Conservation (phyloP, 2,888 invertebrate species). For the Nomada fabriciana region DNA sequence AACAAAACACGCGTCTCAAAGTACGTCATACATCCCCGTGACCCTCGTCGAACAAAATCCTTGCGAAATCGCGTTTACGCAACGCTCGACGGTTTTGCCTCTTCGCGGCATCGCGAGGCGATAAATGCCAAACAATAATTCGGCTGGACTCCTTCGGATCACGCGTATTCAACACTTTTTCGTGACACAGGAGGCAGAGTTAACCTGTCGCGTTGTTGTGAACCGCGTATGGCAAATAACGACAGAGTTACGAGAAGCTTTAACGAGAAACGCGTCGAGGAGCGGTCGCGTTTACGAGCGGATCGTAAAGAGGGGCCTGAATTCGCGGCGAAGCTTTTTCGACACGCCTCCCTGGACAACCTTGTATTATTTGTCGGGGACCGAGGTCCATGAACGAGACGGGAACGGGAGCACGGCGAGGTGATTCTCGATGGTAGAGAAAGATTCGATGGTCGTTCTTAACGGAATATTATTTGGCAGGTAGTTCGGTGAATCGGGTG, state of each 20-base stretch:
- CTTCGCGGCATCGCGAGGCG: slow-evolving; percentile 1
- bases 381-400: background rate
- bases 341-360: slow-evolving; percentile 45
- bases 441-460: background rate
- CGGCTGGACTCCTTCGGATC: background rate
- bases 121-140: slow-evolving; percentile 20
- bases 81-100: background rate
- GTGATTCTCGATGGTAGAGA: background rate
- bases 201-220: slow-evolving; percentile 36
- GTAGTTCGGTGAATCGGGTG: slow-evolving; percentile 7
- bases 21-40: background rate
- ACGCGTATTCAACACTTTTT: background rate
- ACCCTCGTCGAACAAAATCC: background rate
- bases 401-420: slow-evolving; percentile 9
- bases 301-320: slow-evolving; percentile 57
- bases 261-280: slow-evolving; percentile 57
- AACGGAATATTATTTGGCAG: background rate
- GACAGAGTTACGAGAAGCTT: slow-evolving; percentile 62
- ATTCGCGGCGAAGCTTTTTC: slow-evolving; percentile 47
- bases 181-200: background rate
- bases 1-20: slow-evolving; percentile 5
- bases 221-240: slow-evolving; percentile 5
- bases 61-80: slow-evolving; percentile 12
- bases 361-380: slow-evolving; percentile 26
- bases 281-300: slow-evolving; percentile 58